Evolutionary conservation across 53 echinoderm and acorn worm genomes (phyloP).

Genomic region (Mesocentrotus franciscanus): DNA sequence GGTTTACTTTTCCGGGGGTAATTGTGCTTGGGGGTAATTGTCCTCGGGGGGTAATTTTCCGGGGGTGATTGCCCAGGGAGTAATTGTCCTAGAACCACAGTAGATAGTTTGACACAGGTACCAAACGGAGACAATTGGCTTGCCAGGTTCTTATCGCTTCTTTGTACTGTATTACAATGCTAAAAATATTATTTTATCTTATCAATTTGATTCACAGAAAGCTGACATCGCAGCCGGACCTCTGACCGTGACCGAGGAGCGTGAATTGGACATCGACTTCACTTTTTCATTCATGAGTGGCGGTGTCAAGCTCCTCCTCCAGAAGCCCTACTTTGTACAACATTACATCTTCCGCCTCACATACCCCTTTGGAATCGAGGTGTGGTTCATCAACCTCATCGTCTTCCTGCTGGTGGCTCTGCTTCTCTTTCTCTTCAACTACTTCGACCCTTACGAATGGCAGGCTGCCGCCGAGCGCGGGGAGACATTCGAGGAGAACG

Average conservation of each 20-base stretch:
- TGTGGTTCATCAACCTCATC: constrained; percentile 93
- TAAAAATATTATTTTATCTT: background rate
- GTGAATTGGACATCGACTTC: constrained; percentile 89
- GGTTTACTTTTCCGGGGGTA: too few relatives aligned
- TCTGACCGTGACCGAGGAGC: constrained; percentile 86
- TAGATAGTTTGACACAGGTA: too few relatives aligned
- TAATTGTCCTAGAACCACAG: too few relatives aligned
- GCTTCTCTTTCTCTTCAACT: constrained; percentile 88
- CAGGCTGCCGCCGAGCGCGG: constrained; percentile 85
- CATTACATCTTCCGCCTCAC: constrained; percentile 94
- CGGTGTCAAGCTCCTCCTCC: constrained; percentile 88
- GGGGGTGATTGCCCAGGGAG: too few relatives aligned
- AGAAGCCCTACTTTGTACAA: constrained; percentile 82
- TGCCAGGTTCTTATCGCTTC: background rate
- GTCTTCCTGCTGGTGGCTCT: constrained; percentile 84
- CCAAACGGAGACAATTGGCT: background rate
- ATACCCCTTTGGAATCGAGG: constrained; percentile 96
- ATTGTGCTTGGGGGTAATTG: too few relatives aligned
- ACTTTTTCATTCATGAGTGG: constrained; percentile 97
- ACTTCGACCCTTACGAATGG: constrained; percentile 98
- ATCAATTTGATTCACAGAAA: constrained; percentile 71
- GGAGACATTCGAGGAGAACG: constrained; percentile 91
- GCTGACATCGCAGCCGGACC: constrained; percentile 99
- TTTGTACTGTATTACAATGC: background rate
- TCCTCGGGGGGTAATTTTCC: too few relatives aligned